These are phyloP conservation scores for Barbus barbus DNA, from an alignment of 2,113 vertebrate genomes.

Conservation along the genomic window DNA sequence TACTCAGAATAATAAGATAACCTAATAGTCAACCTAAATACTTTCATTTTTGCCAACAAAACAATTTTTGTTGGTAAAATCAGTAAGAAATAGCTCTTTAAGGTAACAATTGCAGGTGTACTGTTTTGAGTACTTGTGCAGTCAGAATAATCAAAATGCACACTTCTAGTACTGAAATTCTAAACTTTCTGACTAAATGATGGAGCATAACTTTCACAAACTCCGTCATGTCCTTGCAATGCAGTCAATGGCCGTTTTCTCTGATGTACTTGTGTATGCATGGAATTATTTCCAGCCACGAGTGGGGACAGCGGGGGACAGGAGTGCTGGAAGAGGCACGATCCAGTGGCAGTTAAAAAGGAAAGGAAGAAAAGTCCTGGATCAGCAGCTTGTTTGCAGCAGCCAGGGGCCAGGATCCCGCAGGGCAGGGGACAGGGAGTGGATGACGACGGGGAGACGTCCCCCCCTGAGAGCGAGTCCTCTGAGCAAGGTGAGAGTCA, in stretches of 20 bases:
- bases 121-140: not conserved
- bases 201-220: not conserved
- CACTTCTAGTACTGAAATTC: not conserved
- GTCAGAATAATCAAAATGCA: not conserved
- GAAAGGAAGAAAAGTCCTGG: constrained; percentile 62
- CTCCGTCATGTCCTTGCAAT: not conserved
- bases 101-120: too few species aligned
- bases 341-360: constrained; percentile 46
- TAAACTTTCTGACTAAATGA: not conserved
- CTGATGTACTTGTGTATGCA: constrained; percentile 16
- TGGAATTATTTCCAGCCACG: constrained; percentile 61
- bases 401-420: constrained; percentile 55
- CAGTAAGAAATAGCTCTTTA: too few species aligned
- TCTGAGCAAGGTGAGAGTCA: constrained; percentile 70
- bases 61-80: too few species aligned
- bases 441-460: constrained; percentile 68
- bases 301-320: constrained; percentile 74
- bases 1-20: not conserved
- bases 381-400: constrained; percentile 57
- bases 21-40: not conserved
- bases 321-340: constrained; percentile 66
- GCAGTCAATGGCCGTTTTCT: not conserved
- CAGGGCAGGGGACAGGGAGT: constrained; percentile 58
- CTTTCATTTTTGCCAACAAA: too few species aligned
- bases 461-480: constrained; percentile 70